Conservation (phyloP, 2,888 invertebrate genomes). For the Kryphioiulus occultus region DNA sequence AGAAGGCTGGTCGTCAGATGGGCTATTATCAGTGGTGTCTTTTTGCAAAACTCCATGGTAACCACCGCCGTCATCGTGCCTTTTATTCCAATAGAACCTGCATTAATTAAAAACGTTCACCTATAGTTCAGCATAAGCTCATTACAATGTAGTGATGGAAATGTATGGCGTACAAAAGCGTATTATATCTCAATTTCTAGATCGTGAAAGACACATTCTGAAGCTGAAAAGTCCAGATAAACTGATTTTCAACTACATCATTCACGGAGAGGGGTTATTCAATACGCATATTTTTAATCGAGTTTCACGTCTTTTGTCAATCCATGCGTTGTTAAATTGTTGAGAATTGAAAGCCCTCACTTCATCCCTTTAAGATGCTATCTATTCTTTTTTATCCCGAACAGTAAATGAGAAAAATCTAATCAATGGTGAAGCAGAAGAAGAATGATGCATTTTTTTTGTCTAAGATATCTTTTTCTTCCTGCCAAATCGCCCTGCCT, state of each 20-base stretch:
- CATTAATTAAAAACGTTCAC: conserved; percentile 13
- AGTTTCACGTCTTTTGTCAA: neutral
- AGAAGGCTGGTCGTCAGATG: conserved; percentile 29
- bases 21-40: conserved; percentile 47
- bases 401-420: neutral
- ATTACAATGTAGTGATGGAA: neutral
- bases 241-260: neutral
- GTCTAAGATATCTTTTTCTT: neutral
- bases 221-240: conserved; percentile 11
- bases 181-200: conserved; percentile 17
- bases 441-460: neutral
- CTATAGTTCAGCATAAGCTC: neutral
- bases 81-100: conserved; percentile 51
- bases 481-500: neutral
- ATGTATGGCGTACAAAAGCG: conserved; percentile 13
- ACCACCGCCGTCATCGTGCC: conserved; percentile 33
- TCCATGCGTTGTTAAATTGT: neutral
- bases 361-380: neutral
- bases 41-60: conserved; percentile 50
- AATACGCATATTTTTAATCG: conserved; percentile 11
- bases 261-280: neutral
- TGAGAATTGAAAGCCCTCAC: neutral
- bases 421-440: neutral
- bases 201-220: neutral
- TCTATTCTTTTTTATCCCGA: neutral